Percentiles rank a stretch among this genome's conserved stretches.
Conservation (phyloP, 2,888 invertebrate genomes). For the Hirudinaria manillensis region DNA sequence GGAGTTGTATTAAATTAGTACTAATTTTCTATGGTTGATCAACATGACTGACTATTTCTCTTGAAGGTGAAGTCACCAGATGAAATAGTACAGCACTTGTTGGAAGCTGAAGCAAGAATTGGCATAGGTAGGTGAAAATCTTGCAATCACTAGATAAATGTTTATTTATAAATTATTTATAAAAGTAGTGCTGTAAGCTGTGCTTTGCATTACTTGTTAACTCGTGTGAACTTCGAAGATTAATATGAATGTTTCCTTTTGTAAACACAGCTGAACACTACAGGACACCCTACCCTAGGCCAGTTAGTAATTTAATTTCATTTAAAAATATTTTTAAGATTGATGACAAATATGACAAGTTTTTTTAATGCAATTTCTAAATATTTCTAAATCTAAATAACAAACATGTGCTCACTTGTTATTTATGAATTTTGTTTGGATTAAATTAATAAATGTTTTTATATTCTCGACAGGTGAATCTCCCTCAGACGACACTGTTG, state of each 20-base stretch:
- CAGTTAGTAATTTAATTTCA: constrained; percentile 6
- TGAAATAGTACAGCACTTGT: constrained; percentile 8
- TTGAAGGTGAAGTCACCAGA: neutral
- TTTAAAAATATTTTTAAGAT: constrained; percentile 7
- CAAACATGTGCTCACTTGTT: neutral
- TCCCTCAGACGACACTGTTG: constrained; percentile 11
- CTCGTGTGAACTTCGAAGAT: neutral
- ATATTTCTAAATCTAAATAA: neutral
- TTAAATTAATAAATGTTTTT: neutral
- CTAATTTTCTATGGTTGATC: neutral
- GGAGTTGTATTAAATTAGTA: neutral
- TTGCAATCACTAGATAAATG: neutral
- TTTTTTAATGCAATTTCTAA: too few relatives aligned
- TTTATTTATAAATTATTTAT: neutral
- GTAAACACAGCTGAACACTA: constrained; percentile 16
- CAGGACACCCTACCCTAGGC: constrained; percentile 21
- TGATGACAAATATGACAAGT: neutral
- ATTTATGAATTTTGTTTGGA: neutral
- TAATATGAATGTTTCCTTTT: neutral
- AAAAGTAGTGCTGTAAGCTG: too few relatives aligned
- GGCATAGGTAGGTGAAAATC: neutral
- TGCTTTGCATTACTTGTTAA: too few relatives aligned
- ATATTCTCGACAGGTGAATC: constrained; percentile 2
- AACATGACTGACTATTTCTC: neutral
- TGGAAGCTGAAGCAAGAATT: constrained; percentile 28